Evolutionary conservation across 2,888 invertebrate genomes (phyloP).

Genomic region (Mimachlamys varia): DNA sequence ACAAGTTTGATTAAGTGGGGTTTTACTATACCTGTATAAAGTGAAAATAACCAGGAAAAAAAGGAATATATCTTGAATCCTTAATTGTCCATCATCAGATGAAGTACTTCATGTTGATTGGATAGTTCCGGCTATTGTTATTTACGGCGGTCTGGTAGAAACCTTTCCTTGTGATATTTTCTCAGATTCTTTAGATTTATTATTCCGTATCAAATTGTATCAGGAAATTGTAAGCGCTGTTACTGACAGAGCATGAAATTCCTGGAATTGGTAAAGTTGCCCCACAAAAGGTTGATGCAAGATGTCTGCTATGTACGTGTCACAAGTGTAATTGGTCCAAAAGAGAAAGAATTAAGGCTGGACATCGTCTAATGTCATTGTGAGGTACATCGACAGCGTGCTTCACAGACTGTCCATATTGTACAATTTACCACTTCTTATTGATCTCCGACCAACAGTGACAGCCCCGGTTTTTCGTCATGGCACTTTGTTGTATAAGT

Average conservation of each 20-base stretch:
- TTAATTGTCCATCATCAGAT: background rate
- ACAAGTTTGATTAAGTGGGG: too few relatives aligned
- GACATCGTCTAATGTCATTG: background rate
- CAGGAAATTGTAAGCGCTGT: background rate
- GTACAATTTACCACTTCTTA: background rate
- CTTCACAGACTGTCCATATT: background rate
- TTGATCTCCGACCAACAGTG: background rate
- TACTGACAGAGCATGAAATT: conserved; percentile 31
- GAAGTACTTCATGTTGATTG: background rate
- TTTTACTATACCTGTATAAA: too few relatives aligned
- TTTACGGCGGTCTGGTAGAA: background rate
- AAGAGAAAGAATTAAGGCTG: background rate
- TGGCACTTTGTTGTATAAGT: background rate
- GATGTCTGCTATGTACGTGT: background rate
- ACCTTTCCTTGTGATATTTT: background rate
- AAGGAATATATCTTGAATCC: background rate
- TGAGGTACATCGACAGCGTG: background rate
- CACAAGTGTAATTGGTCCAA: conserved; percentile 5
- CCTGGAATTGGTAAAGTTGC: background rate
- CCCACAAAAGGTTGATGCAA: conserved; percentile 10
- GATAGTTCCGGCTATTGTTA: background rate
- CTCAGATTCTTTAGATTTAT: background rate
- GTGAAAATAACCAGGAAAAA: background rate
- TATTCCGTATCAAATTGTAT: conserved; percentile 20
- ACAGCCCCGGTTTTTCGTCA: background rate